These are phyloP conservation scores for Seladonia tumulorum DNA, from an alignment of 2,888 invertebrate species.

Conservation along the genomic window DNA sequence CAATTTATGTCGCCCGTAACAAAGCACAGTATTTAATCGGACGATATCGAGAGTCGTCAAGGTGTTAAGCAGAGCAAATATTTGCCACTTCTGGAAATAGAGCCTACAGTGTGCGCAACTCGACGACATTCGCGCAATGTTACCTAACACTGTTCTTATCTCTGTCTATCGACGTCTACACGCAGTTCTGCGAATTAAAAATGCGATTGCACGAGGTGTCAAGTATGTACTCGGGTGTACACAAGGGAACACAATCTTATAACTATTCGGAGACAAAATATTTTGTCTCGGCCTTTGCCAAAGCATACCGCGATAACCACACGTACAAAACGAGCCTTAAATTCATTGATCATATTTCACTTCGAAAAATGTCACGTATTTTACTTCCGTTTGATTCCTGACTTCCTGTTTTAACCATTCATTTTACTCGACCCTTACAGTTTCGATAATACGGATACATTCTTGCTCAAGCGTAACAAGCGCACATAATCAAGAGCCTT, in stretches of 20 bases:
- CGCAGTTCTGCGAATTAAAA: neutral
- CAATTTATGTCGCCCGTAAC: neutral
- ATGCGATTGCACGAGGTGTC: neutral
- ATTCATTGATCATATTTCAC: neutral
- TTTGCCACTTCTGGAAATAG: constrained; percentile 10
- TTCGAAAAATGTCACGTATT: neutral
- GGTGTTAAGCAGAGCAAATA: constrained; percentile 3
- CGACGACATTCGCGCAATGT: neutral
- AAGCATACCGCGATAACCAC: neutral
- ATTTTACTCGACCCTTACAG: no score
- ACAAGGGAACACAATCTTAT: neutral
- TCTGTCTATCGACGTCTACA: neutral
- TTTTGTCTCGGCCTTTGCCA: neutral
- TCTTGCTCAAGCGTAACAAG: neutral
- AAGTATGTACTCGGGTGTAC: neutral
- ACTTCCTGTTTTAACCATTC: neutral
- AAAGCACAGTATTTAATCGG: neutral
- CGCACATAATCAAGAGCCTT: no score
- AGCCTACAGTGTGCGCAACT: neutral
- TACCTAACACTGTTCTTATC: constrained; percentile 10
- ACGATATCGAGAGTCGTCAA: neutral
- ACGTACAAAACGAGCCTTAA: neutral
- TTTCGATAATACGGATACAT: neutral
- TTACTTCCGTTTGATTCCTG: neutral
- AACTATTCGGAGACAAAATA: neutral